These are phyloP conservation scores for Brachynemurus nebulosus DNA, from an alignment of 2,888 invertebrate genomes.

Conservation along the genomic window DNA sequence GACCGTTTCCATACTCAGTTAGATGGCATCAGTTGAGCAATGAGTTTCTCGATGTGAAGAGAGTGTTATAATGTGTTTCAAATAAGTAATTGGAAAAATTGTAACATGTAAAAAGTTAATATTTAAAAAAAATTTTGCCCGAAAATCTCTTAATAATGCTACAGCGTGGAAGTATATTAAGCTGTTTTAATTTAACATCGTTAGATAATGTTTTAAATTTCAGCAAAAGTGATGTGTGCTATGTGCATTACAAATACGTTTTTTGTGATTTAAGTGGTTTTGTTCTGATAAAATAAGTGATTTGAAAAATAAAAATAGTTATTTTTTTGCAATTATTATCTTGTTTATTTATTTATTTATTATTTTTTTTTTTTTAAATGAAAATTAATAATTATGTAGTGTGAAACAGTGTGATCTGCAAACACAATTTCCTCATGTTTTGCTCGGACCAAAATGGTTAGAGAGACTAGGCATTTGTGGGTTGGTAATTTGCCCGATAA, in stretches of 20 bases:
- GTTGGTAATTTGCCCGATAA: conserved; percentile 99
- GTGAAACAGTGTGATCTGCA: conserved; percentile 26
- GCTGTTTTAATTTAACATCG: too few relatives aligned
- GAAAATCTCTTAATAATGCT: too few relatives aligned
- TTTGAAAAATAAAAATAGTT: too few relatives aligned
- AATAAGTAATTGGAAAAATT: too few relatives aligned
- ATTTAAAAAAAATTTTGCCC: too few relatives aligned
- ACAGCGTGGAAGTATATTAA: too few relatives aligned
- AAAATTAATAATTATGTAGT: conserved; percentile 19
- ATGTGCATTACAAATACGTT: too few relatives aligned
- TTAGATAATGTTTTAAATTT: too few relatives aligned
- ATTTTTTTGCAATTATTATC: neutral
- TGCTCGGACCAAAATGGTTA: conserved; percentile 98
- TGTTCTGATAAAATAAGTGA: too few relatives aligned
- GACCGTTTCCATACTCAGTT: conserved; percentile 7
- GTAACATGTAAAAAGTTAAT: too few relatives aligned
- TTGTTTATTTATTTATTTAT: neutral
- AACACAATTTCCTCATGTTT: conserved; percentile 75
- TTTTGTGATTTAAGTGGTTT: too few relatives aligned
- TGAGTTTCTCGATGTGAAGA: conserved; percentile 9
- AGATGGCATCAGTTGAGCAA: conserved; percentile 9
- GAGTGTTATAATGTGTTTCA: conserved; percentile 13
- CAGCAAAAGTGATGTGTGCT: too few relatives aligned
- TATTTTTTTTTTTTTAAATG: neutral
- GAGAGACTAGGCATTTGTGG: conserved; percentile 99